Base-by-base conservation (phyloP, 2,797 vertebrate genomes). In the Alca torda region DNA sequence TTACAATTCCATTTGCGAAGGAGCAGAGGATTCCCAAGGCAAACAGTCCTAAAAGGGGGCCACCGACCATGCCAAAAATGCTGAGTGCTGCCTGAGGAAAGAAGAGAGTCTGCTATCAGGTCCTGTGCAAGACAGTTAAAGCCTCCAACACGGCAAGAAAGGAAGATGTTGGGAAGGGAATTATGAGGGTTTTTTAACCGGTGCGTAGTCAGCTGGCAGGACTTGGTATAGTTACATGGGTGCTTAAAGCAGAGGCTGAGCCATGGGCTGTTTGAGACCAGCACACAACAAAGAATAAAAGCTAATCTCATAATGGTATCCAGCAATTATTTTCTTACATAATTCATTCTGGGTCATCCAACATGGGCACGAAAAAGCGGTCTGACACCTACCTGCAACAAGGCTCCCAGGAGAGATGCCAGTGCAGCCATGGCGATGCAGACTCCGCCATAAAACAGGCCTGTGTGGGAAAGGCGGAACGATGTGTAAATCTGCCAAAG, bases 1-100 rank as follows among this genome's bases (percentile, higher is more conserved):
- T 95, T 93, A 87, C 88, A 46, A 43, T 45, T 96, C 61, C 96
- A 92, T 97, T 99, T 64, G 99, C 99, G 98, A 99, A 99, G 20
- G 99, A 99, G 87, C 99, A 99, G 96, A 99, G 98, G 97, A 99
- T 99, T 73, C 99, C 99, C 80, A 99, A 98, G 94, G 98, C 95
- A 98, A 99, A 99, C 51, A 99, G 80, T n/a, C 99, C 99, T 56
- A 99, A 98, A 79, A 99, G 98, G 33, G 99, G 99, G 39, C 99
- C 99, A 24, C 99, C 99, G 30, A 99, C 87, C 98, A 99, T 99
- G 73, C 99, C 99, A 96, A 99, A 99, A 97, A 99, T 99, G 96
- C 99, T 99, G 95, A 99, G 98, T 1, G 99, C 99, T 84, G 99
- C 99, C 99, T 99, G 93, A 67, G 94, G 37, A 97, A 95, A 23